Percentiles rank a stretch among this genome's conserved stretches.
phyloP scores from a whole-genome alignment of 2,888 invertebrate species.

The Xestia xanthographa region DNA sequence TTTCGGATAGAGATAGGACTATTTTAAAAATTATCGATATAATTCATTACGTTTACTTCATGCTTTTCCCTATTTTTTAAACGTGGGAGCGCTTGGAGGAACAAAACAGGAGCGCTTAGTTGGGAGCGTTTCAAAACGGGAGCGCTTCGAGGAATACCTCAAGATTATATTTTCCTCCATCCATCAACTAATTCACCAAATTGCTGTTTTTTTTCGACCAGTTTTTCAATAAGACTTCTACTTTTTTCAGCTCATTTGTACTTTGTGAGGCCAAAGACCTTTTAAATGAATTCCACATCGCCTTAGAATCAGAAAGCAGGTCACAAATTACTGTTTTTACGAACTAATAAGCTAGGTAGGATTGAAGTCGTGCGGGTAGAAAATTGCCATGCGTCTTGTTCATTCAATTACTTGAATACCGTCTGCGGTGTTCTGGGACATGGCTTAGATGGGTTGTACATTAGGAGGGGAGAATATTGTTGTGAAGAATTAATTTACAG shows the following conservation, averaged over 20 bases:
- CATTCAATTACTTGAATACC: slow-evolving; percentile 65
- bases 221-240: background rate
- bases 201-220: no score
- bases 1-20: no score
- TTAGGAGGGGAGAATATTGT: background rate
- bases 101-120: no score
- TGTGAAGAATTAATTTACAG: background rate
- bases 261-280: background rate
- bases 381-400: slow-evolving; percentile 65
- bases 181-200: background rate
- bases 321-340: slow-evolving; percentile 25
- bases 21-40: no score
- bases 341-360: slow-evolving; percentile 33
- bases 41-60: no score
- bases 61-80: no score
- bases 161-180: background rate
- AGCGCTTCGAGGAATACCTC: no score
- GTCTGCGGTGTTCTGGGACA: slow-evolving; percentile 31
- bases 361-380: slow-evolving; percentile 46
- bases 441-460: slow-evolving; percentile 28
- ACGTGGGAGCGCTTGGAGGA: no score
- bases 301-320: slow-evolving; percentile 1
- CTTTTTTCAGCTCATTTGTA: background rate
- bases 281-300: background rate
- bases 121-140: no score